Base-by-base conservation (phyloP, 2,113 vertebrate species). In the Siphamia tubifer region DNA sequence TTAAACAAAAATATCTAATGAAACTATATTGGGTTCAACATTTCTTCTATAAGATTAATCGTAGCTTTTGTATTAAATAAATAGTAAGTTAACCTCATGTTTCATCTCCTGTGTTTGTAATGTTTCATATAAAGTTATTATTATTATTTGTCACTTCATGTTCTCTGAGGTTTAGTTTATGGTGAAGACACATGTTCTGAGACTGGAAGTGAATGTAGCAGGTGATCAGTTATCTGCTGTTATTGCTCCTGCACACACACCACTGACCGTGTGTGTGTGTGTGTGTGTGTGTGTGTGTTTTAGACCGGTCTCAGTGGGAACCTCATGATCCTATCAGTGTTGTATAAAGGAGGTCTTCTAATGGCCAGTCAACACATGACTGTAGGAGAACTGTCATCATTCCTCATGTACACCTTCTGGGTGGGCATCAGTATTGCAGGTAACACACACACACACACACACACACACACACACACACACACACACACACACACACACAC, bases 331-430 rank as follows among this genome's bases (percentile, higher is more conserved):
- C 92, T 99, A 27, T 89, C 95, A 1, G 98, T 99, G 64, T 90
- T 98, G 17, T 99, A 98, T 90, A 99, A 98, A 88, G 97, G 98
- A 58, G 98, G 98, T 27, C 89, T 97, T 64, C 83, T 99, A 68
- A 95, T 95, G 91, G 94, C 94, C 65, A 94, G 65, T 43, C 94
- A 98, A 44, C 93, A 96, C 71, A 96, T 99, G 95, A 98, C 95
- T 0, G 93, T 99, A 47, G 98, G 98, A 32, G 95, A 98, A 86
- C 95, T 98, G 55, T 97, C 97, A 6, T 95, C 96, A 13, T 99
- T 99, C 89, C 92, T 99, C 19, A 95, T 99, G 96, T 99, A 99
- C 81, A 94, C 97, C 62, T 96, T 98, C 90, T 99, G 98, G 98
- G 96, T 99, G 48, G 98, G 97, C 88, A 57, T 99, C 87, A 98